phyloP scores from a whole-genome alignment of 2,113 vertebrate species.

The Piprites chloris region DNA sequence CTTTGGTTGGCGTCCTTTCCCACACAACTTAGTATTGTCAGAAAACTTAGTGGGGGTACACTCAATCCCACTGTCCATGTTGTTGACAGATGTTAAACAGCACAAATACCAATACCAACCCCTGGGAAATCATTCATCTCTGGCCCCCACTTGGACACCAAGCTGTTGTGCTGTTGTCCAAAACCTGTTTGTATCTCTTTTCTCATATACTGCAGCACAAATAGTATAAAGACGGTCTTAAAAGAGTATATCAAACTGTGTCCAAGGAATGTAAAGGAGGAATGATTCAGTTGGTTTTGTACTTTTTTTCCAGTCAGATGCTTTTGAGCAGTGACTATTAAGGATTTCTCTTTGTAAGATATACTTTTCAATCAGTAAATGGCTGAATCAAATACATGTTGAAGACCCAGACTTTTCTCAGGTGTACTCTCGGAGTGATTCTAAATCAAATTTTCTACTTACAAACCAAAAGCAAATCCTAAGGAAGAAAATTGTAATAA shows the following conservation, averaged over 20 bases:
- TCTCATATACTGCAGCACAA: not conserved
- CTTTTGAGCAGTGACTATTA: not conserved
- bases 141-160: too few relatives aligned
- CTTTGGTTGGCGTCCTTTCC: not conserved
- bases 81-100: not conserved
- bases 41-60: rapidly evolving
- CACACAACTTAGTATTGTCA: not conserved
- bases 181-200: not conserved
- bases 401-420: not conserved
- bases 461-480: not conserved
- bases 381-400: not conserved
- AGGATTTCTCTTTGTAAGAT: not conserved
- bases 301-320: not conserved
- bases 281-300: not conserved
- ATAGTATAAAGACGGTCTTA: not conserved
- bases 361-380: not conserved
- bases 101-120: too few relatives aligned
- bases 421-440: not conserved
- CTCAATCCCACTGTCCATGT: not conserved
- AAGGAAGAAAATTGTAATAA: not conserved
- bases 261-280: not conserved
- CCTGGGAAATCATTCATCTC: not conserved
- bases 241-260: not conserved
- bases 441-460: not conserved
- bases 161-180: too few relatives aligned